These are phyloP conservation scores for Sciurus niger DNA, from an alignment of 2,113 vertebrate species.

Conservation along the genomic window DNA sequence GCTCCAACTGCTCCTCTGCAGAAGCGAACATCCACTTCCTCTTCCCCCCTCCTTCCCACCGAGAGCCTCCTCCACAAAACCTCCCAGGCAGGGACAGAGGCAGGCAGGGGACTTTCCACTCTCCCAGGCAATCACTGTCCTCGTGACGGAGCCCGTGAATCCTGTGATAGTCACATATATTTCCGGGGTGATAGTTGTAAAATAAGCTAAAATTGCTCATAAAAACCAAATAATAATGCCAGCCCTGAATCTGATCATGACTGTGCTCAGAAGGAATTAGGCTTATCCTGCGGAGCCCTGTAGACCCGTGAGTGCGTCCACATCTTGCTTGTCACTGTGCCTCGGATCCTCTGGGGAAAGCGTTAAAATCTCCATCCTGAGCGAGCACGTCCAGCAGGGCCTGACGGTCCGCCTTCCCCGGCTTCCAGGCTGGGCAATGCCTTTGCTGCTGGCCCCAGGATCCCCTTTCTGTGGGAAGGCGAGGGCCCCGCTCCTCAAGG, in stretches of 20 bases:
- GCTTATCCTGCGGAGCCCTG: too few relatives aligned
- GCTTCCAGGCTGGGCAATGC: rapidly evolving
- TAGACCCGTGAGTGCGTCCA: too few relatives aligned
- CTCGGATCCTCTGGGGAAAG: rapidly evolving
- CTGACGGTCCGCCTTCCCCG: background rate
- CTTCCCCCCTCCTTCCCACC: background rate
- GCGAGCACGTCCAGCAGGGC: background rate
- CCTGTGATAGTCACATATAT: background rate
- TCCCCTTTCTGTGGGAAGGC: background rate
- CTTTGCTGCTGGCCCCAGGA: background rate
- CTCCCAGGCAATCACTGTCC: background rate
- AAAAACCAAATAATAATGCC: background rate
- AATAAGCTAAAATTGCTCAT: background rate
- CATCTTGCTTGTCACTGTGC: too few relatives aligned
- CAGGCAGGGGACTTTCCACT: background rate
- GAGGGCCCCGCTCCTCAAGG: background rate
- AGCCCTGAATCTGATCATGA: too few relatives aligned
- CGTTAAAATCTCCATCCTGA: background rate
- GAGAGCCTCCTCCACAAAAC: background rate
- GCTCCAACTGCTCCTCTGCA: background rate
- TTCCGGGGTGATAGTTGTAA: background rate
- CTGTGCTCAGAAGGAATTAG: background rate
- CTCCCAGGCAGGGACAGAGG: background rate
- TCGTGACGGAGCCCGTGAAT: background rate
- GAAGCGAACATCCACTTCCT: background rate